Percentiles rank a stretch among this genome's conserved stretches.
Evolutionary conservation across 35 echinoderm and acorn worm species (phyloP).

Genomic region (Amphiura filiformis): DNA sequence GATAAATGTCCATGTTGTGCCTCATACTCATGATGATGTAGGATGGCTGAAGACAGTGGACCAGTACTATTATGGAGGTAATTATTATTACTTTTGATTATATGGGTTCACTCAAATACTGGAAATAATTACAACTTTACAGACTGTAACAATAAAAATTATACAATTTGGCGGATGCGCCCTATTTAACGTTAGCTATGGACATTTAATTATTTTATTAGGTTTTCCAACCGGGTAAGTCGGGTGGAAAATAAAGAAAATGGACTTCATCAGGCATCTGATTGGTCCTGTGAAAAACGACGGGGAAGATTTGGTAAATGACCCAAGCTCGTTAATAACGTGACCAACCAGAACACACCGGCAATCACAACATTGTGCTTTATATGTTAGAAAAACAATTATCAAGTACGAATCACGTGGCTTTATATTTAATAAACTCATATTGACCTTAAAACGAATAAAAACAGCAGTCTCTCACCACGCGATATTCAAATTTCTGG

Average conservation of each 20-base stretch:
- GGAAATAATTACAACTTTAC: neutral
- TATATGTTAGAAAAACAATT: too few relatives aligned
- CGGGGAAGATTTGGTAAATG: too few relatives aligned
- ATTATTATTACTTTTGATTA: neutral
- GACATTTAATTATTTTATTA: neutral
- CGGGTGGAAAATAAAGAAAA: neutral
- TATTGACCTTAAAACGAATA: too few relatives aligned
- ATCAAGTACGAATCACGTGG: too few relatives aligned
- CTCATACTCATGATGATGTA: conserved; percentile 98
- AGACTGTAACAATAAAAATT: neutral
- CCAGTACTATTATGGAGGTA: conserved; percentile 85
- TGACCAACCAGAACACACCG: too few relatives aligned
- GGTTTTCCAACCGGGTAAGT: neutral
- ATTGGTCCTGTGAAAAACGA: too few relatives aligned
- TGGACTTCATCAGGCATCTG: too few relatives aligned
- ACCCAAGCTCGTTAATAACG: too few relatives aligned
- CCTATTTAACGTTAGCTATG: neutral
- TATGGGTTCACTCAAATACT: neutral
- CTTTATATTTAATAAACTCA: too few relatives aligned
- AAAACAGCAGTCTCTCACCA: too few relatives aligned
- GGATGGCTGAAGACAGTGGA: conserved; percentile 98
- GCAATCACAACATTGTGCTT: too few relatives aligned
- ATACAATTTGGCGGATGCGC: neutral
- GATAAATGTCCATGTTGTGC: conserved; percentile 95
- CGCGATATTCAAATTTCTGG: too few relatives aligned